Base-by-base conservation (phyloP, 2,113 vertebrate genomes). In the Psettodes erumei region DNA sequence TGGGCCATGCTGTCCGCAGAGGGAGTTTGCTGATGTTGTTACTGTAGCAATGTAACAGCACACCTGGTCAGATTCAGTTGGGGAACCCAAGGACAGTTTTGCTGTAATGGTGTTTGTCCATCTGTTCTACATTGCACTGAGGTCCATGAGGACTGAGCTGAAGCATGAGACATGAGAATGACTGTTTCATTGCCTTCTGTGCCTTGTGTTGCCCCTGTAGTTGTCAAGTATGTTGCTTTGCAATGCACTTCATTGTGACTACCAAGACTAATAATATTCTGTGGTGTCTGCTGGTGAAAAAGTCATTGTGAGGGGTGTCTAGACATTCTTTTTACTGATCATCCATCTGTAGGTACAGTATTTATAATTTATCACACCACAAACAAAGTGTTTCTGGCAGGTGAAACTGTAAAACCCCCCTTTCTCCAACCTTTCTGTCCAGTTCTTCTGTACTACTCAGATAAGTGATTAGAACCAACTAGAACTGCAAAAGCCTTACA, bases 401-500 rank as follows among this genome's bases (percentile, higher is more conserved):
- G 15, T 45, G 53, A 68, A 58, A 30, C 25, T 54, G 42, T 8
- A 11, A 54, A 54, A 25, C 47, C 15, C 42, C 51, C 30, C 37
- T 42, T 45, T 63, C 25, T 73, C 18, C 19, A 21, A 50, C 37
- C 32, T 30, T 47, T 32, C 40, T 6, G 4, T 69, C 64, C 33
- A 54, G 32, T 42, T 66, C 60, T 37, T 47, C 37, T 25, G 68
- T 43, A 53, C 42, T 8, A 25, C 6, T 1, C 38, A 71, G 70
- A 73, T 75, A 66, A 71, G 76, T 56, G 35, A 75, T 72, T 69
- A 54, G 38, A 79, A 63, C 43, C 67, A 81, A 62, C 47, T 19
- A 68, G 27, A 61, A 63, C 60, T 79, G 59, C 86, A 84, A 75
- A 76, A 55, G 16, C n/a, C 27, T 87, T 59, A 47, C 78, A 82